A percentile compares a stretch with the other conserved stretches of the same genome.
These are phyloP conservation scores for Pantherophis guttatus DNA, from an alignment of 2,113 vertebrate genomes.

Conservation along the genomic window DNA sequence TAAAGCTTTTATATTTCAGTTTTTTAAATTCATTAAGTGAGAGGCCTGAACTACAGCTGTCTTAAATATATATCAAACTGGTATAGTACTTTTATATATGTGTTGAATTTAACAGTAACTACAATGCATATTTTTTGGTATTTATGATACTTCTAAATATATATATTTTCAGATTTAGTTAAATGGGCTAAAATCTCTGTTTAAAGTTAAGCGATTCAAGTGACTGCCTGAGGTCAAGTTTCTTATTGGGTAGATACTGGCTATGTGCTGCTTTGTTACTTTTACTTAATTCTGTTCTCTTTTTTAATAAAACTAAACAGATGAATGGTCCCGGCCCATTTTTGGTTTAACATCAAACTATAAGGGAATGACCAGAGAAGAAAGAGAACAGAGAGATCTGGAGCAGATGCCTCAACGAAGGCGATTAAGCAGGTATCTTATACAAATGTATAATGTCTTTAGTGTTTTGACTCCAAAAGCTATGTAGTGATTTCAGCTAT, in stretches of 20 bases:
- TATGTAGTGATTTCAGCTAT: background rate
- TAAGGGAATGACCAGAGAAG: slow-evolving; percentile 97
- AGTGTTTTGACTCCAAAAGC: background rate
- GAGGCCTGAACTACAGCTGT: background rate
- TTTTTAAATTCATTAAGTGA: background rate
- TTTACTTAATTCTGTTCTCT: background rate
- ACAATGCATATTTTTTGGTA: background rate
- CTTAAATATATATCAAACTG: background rate
- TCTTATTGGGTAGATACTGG: background rate
- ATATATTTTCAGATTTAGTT: background rate
- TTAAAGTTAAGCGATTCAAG: too few species aligned
- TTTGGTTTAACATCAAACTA: slow-evolving; percentile 97
- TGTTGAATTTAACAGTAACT: background rate
- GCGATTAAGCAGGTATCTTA: slow-evolving; percentile 82
- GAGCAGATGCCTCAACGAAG: slow-evolving; percentile 95
- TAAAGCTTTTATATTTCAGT: background rate
- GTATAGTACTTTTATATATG: background rate
- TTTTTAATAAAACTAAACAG: slow-evolving; percentile 58
- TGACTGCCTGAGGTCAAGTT: background rate
- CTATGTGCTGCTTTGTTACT: background rate
- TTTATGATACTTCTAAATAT: background rate
- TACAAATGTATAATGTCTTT: background rate
- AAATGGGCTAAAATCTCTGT: background rate
- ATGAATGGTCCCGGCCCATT: slow-evolving; percentile 97
- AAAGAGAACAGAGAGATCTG: slow-evolving; percentile 93